Evolutionary conservation across 92 coral and sea anemone species (phyloP).

Genomic region (Meandrina meandrites): DNA sequence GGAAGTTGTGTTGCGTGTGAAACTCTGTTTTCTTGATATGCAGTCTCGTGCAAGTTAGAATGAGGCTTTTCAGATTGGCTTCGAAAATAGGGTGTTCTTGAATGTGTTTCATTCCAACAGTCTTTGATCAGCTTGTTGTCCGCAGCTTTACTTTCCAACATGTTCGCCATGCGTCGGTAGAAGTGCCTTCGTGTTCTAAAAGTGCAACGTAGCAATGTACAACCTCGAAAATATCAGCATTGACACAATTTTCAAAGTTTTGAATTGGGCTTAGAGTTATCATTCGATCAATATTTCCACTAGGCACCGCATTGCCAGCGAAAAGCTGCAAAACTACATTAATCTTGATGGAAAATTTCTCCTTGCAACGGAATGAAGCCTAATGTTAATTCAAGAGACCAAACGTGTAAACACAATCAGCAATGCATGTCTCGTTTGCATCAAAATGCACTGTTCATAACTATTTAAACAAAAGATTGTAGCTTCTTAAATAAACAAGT

Average conservation of each 20-base stretch:
- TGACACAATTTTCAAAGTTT: neutral
- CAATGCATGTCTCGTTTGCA: constrained; percentile 16
- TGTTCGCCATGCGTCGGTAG: constrained; percentile 11
- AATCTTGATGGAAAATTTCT: neutral
- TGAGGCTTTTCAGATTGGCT: constrained; percentile 23
- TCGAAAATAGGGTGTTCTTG: neutral
- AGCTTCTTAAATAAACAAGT: constrained; percentile 16
- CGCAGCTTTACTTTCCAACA: neutral
- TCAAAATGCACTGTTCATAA: constrained; percentile 21
- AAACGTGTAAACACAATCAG: constrained; percentile 15
- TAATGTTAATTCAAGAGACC: constrained; percentile 22
- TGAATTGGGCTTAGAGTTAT: neutral
- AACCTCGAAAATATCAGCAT: neutral
- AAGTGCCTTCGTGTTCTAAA: neutral
- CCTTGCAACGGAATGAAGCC: neutral
- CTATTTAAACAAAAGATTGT: constrained; percentile 24
- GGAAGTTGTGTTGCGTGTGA: neutral
- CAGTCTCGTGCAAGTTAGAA: neutral
- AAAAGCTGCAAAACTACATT: neutral
- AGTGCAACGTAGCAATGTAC: neutral
- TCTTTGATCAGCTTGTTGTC: constrained; percentile 11
- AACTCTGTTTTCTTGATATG: neutral
- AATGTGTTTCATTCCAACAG: neutral
- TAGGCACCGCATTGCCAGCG: neutral
- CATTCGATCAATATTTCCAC: neutral